Base-by-base conservation (phyloP, 1,140 invertebrate species). In the Drosophila parabipectinata region DNA sequence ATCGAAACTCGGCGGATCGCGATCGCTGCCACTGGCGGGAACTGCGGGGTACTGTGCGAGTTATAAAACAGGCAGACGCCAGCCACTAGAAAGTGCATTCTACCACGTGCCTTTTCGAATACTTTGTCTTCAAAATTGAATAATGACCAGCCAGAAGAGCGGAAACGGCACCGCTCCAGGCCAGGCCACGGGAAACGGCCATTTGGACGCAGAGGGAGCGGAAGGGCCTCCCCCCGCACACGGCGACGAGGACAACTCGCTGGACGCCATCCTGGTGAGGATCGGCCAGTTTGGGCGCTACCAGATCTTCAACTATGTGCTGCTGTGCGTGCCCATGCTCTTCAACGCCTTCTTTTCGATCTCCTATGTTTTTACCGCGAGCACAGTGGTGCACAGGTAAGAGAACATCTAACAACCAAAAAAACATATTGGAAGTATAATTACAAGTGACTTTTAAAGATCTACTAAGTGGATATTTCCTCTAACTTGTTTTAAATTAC, bases 341-440 rank as follows among this genome's bases (percentile, higher is more conserved):
- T 92, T 94, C 62, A 92, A 92, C 26, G 93, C 93, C 1, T 93
- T 92, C 59, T 93, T 92, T 37, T 93, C 92, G 15, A 90, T 93
- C 30, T 93, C 93, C 50, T 95, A 94, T 66, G 92, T 94, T 1
- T 95, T 95, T 72, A 94, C 94, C 1, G 93, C 94, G 10, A 93
- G 93, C 55, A 92, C 93, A 39, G 92, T 94, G 50, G 92, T 93
- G 10, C 94, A 94, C 76, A 94, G 94, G 94, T 95, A 15, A 56
- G 63, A 12, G 1, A 37, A 37, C 3, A 4, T 4, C 34, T 12
- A 12, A 37, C 4, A 12, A 3, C n/a, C n/a, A 3, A 37, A 37
- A 37, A n/a, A 37, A 30, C 21, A 21, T 3, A 21, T 21, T 21
- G 21, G 2, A 21, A 21, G 21, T 21, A 21, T 21, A 21, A 21